phyloP scores from a whole-genome alignment of 2,888 invertebrate species.

The Poecilus cupreus region DNA sequence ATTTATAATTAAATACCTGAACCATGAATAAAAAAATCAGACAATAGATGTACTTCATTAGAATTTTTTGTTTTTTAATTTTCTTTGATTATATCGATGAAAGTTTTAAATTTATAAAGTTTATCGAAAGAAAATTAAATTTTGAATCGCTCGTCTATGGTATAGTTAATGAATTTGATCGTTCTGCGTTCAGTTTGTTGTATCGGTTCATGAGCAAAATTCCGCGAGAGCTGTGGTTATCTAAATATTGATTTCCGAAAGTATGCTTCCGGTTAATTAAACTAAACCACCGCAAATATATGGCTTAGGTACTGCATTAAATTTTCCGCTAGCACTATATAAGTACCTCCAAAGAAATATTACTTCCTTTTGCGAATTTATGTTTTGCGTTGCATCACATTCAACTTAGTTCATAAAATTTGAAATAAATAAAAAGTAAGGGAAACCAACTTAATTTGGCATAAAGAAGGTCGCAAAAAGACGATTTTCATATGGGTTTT shows the following conservation, averaged over 20 bases:
- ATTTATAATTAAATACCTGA: too few species aligned
- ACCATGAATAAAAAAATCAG: too few species aligned
- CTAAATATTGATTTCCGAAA: slow-evolving; percentile 36
- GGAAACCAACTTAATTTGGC: too few species aligned
- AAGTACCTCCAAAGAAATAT: neutral
- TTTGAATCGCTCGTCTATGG: neutral
- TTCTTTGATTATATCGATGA: slow-evolving; percentile 1
- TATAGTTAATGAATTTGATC: slow-evolving; percentile 24
- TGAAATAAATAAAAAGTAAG: too few species aligned
- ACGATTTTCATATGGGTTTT: too few species aligned
- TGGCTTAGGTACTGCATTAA: neutral
- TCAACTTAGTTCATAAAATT: too few species aligned
- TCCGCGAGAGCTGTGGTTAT: slow-evolving; percentile 27
- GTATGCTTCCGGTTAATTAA: slow-evolving; percentile 24
- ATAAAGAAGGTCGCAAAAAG: too few species aligned
- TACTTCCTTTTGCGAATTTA: neutral
- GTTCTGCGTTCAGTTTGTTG: neutral
- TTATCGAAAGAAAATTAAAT: slow-evolving; percentile 25
- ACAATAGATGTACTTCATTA: neutral
- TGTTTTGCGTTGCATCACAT: neutral
- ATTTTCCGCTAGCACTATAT: neutral
- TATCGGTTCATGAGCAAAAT: slow-evolving; percentile 15
- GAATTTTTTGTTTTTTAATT: slow-evolving; percentile 6
- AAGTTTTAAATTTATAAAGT: slow-evolving; percentile 10
- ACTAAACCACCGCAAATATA: slow-evolving; percentile 28